These are phyloP conservation scores for Luidia sarsii DNA, from an alignment of 53 echinoderm and acorn worm species.

Conservation along the genomic window DNA sequence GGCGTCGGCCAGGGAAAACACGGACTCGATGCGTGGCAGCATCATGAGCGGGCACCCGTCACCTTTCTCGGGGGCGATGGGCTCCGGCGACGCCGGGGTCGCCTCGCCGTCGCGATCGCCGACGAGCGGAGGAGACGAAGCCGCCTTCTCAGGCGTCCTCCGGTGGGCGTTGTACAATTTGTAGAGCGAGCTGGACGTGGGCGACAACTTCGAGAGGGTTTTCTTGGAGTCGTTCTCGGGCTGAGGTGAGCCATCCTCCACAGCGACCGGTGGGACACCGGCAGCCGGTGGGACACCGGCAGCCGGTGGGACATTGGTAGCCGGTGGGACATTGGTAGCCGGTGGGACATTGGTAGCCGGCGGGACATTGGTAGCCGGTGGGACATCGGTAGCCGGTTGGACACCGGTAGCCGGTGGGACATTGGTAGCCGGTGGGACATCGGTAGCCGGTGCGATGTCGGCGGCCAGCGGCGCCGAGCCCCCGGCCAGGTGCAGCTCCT, in stretches of 20 bases:
- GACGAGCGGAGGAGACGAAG: background rate
- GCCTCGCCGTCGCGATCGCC: background rate
- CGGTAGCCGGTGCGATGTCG: no score
- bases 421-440: no score
- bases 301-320: no score
- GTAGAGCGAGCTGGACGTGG: slow-evolving; percentile 25
- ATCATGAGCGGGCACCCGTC: background rate
- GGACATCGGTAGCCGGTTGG: background rate
- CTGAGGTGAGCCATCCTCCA: no score
- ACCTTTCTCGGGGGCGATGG: background rate
- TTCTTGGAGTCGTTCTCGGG: no score
- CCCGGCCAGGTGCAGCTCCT: background rate
- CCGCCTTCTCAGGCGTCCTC: background rate
- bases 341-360: background rate
- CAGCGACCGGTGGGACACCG: background rate
- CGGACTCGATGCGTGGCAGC: slow-evolving; percentile 27
- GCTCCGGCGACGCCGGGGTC: background rate
- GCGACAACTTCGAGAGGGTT: background rate
- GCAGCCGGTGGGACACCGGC: background rate
- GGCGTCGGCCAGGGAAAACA: slow-evolving; percentile 25
- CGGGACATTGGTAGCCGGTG: background rate
- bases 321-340: no score
- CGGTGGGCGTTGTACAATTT: slow-evolving; percentile 17
- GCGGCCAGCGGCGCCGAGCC: background rate
- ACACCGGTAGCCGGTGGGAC: no score